Evolutionary conservation across 2,113 vertebrate genomes (phyloP).

Genomic region (Neolamprologus cancellatus): DNA sequence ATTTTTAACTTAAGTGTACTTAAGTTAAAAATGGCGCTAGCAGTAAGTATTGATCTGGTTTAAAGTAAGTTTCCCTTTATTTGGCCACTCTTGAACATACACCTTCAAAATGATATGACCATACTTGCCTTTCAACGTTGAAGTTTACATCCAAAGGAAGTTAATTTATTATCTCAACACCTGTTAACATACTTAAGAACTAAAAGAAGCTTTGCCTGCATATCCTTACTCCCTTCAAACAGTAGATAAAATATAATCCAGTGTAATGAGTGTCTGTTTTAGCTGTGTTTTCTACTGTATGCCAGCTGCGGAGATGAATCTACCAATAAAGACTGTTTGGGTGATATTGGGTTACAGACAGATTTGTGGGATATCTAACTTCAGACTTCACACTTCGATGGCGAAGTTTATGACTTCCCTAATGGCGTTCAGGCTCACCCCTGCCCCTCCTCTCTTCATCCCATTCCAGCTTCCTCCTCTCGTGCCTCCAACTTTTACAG

Average conservation of each 20-base stretch:
- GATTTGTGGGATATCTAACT: conserved; percentile 20
- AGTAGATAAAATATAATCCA: neutral
- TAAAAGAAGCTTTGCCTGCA: neutral
- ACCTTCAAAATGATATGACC: neutral
- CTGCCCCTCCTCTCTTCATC: conserved; percentile 13
- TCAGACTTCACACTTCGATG: conserved; percentile 46
- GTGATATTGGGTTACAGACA: conserved; percentile 10
- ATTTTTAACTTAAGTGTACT: neutral
- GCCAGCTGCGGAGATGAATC: neutral
- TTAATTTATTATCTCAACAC: conserved; percentile 5
- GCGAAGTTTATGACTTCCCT: conserved; percentile 51
- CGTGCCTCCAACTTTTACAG: conserved; percentile 20
- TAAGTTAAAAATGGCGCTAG: neutral
- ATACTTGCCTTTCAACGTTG: neutral
- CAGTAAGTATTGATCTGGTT: neutral
- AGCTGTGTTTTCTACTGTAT: neutral
- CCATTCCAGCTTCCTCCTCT: conserved; percentile 31
- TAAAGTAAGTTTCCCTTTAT: neutral
- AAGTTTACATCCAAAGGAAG: neutral
- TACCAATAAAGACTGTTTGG: neutral
- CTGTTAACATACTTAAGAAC: conserved; percentile 11
- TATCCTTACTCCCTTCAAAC: neutral
- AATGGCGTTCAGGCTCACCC: conserved; percentile 9
- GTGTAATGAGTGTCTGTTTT: neutral
- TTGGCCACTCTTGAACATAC: neutral